Conservation (phyloP, 2,113 vertebrate species). For the Hippocampus guttulatus region DNA sequence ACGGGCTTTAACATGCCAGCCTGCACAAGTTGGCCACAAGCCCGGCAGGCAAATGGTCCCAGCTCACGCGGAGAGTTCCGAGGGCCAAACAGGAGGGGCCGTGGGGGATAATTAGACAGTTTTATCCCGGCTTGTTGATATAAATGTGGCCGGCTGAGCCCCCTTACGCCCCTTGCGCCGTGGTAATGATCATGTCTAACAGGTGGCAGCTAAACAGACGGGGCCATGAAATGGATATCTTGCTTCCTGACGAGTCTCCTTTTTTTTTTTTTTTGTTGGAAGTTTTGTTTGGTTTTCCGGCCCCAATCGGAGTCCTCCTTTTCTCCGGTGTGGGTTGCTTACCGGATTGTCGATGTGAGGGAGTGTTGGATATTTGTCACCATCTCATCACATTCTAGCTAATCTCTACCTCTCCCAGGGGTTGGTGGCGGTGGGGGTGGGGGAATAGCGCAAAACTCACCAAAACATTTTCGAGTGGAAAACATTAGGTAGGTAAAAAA, state of each 20-base stretch:
- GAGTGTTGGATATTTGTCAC: conserved; percentile 69
- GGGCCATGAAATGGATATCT: conserved; percentile 86
- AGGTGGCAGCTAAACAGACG: conserved; percentile 92
- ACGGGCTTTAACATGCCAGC: conserved; percentile 82
- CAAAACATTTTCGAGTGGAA: conserved; percentile 48
- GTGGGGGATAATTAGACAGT: conserved; percentile 92
- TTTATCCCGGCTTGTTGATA: conserved; percentile 92
- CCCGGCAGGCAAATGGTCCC: conserved; percentile 78
- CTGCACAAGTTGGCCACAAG: conserved; percentile 76
- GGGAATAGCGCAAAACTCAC: conserved; percentile 41
- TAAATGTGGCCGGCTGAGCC: conserved; percentile 93
- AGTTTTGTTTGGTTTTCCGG: conserved; percentile 58
- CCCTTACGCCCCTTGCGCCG: conserved; percentile 74
- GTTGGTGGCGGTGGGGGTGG: conserved; percentile 25
- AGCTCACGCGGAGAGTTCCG: conserved; percentile 69
- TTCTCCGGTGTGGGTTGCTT: conserved; percentile 34
- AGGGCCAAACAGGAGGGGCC: conserved; percentile 74
- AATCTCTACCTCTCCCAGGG: conserved; percentile 56
- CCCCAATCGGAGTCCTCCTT: conserved; percentile 41
- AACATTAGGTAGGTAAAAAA: conserved; percentile 42
- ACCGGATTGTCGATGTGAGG: conserved; percentile 42
- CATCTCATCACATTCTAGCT: conserved; percentile 68
- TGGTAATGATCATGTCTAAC: conserved; percentile 90
- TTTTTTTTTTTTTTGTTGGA: conserved; percentile 49
- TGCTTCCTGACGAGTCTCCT: conserved; percentile 83